These are phyloP conservation scores for Micropterix aruncella DNA, from an alignment of 2,888 invertebrate species.

Conservation along the genomic window DNA sequence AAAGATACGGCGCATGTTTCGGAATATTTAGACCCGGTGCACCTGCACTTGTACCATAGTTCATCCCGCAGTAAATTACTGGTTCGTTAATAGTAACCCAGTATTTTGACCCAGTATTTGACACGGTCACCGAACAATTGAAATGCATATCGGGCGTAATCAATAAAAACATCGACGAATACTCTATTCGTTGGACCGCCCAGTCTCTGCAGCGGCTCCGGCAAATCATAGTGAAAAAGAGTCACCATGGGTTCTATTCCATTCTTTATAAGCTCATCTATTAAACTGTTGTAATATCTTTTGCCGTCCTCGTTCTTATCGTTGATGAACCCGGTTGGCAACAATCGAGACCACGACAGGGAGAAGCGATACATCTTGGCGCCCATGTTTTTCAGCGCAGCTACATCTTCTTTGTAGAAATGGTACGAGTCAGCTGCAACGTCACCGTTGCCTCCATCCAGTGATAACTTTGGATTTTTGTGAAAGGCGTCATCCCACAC, in stretches of 20 bases:
- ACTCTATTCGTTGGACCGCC: conserved; percentile 36
- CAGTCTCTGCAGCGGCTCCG: conserved; percentile 31
- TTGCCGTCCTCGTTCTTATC: background rate
- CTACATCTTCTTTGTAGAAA: background rate
- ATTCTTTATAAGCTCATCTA: conserved; percentile 38
- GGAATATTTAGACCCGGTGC: conserved; percentile 21
- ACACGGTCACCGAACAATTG: conserved; percentile 30
- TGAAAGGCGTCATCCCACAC: background rate
- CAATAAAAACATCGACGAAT: conserved; percentile 28
- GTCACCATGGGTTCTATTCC: conserved; percentile 45
- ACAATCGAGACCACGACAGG: background rate
- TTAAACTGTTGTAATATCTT: conserved; percentile 17
- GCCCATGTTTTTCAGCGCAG: background rate
- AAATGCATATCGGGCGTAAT: conserved; percentile 28
- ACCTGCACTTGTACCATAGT: conserved; percentile 15
- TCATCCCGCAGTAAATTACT: conserved; percentile 12
- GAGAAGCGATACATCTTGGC: background rate
- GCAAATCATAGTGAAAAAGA: conserved; percentile 38
- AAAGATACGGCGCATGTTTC: conserved; percentile 30
- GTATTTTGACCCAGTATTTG: conserved; percentile 16
- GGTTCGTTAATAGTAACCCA: conserved; percentile 48
- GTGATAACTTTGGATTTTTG: background rate
- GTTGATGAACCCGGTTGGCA: background rate
- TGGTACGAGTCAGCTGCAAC: background rate
- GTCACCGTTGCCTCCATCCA: background rate